Evolutionary conservation across 2,113 vertebrate genomes (phyloP).

Genomic region (Carettochelys insculpta): DNA sequence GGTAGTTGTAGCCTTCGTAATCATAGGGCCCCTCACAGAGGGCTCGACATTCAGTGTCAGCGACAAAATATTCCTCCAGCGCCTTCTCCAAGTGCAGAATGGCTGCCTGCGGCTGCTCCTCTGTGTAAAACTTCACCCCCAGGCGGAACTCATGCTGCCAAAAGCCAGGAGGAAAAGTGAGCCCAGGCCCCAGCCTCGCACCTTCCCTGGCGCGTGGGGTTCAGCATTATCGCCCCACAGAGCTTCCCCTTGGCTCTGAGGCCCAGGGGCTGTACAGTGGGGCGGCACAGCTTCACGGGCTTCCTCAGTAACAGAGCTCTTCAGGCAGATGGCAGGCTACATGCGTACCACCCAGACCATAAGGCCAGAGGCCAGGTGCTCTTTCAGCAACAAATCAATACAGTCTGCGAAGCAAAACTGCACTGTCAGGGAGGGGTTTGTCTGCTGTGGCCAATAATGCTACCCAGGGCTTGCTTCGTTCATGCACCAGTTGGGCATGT

Average conservation of each 20-base stretch:
- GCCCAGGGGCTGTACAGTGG: background rate
- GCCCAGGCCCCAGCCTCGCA: background rate
- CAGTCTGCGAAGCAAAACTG: background rate
- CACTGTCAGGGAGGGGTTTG: background rate
- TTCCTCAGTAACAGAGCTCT: background rate
- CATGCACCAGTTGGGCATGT: background rate
- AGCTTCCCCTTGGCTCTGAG: background rate
- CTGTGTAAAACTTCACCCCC: conserved; percentile 86
- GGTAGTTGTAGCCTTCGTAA: conserved; percentile 96
- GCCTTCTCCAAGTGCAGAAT: conserved; percentile 87
- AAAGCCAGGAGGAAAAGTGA: background rate
- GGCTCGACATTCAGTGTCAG: conserved; percentile 82
- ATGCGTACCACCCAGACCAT: background rate
- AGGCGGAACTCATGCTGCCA: conserved; percentile 84
- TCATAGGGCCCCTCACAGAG: conserved; percentile 92
- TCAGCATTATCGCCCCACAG: background rate
- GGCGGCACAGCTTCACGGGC: background rate
- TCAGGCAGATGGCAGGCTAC: background rate
- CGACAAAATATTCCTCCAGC: conserved; percentile 81
- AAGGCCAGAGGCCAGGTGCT: background rate
- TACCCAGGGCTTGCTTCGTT: no score
- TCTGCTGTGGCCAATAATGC: background rate
- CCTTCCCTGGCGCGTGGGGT: background rate
- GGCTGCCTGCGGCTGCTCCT: conserved; percentile 81
- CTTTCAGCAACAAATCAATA: background rate